Evolutionary conservation across 2,113 vertebrate genomes (phyloP).

Genomic region (Sigmodon hispidus): DNA sequence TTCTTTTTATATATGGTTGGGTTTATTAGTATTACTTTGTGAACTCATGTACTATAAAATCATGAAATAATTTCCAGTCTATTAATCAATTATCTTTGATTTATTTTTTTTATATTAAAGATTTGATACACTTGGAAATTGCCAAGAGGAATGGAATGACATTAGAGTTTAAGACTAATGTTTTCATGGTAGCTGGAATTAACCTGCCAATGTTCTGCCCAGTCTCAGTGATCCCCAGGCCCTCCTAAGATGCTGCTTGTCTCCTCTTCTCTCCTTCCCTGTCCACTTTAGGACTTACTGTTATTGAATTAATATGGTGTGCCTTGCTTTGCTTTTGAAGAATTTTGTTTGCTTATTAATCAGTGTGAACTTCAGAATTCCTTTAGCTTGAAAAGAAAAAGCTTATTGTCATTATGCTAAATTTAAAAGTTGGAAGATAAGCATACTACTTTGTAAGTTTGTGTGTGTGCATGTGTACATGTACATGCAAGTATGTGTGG

Average conservation of each 20-base stretch:
- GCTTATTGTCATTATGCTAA: slow-evolving; percentile 35
- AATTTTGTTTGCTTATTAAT: slow-evolving; percentile 51
- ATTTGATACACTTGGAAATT: slow-evolving; percentile 3
- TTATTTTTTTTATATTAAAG: slow-evolving; percentile 39
- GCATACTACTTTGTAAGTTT: not conserved
- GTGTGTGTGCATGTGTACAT: not conserved
- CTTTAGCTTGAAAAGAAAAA: not conserved
- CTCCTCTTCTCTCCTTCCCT: not conserved
- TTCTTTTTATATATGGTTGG: not conserved
- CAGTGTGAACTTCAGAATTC: slow-evolving; percentile 44
- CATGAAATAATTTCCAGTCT: slow-evolving; percentile 38
- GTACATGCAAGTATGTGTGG: not conserved
- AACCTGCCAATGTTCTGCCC: not conserved
- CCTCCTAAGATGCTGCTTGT: not conserved
- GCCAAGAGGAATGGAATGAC: not conserved
- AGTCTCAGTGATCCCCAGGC: too few species aligned
- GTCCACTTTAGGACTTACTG: not conserved
- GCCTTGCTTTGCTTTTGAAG: slow-evolving; percentile 23
- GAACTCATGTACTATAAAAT: not conserved
- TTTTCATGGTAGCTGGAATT: not conserved
- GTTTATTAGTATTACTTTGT: slow-evolving; percentile 7
- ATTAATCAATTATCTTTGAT: not conserved
- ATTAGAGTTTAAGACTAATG: not conserved
- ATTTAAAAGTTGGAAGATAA: slow-evolving; percentile 47
- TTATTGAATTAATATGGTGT: not conserved